These are phyloP conservation scores for Amphiprion percula DNA, from an alignment of 2,113 vertebrate genomes.

Conservation along the genomic window DNA sequence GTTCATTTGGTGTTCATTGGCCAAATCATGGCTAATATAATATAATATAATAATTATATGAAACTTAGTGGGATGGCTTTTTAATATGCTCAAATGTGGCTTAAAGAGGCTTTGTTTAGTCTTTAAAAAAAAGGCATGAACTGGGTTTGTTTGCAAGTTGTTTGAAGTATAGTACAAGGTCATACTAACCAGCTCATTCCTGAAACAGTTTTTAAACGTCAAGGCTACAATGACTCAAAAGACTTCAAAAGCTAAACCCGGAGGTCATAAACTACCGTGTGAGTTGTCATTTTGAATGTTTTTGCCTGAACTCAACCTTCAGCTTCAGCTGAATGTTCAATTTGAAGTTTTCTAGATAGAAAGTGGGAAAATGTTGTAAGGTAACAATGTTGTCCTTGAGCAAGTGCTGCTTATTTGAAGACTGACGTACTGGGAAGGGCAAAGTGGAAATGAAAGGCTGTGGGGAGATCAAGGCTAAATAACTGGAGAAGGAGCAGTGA, in stretches of 20 bases:
- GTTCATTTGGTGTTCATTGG: background rate
- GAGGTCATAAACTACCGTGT: background rate
- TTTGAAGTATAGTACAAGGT: constrained; percentile 21
- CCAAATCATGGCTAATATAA: too few species aligned
- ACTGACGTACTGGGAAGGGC: background rate
- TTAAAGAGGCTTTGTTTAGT: background rate
- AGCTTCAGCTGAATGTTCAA: background rate
- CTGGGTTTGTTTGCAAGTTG: background rate
- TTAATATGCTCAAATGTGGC: background rate
- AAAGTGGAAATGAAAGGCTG: background rate
- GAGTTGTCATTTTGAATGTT: constrained; percentile 17
- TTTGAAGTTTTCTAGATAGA: constrained; percentile 1
- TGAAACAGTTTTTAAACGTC: constrained; percentile 5
- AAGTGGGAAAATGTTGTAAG: constrained; percentile 2
- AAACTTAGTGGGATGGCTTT: background rate
- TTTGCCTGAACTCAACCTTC: background rate
- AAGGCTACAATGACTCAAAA: constrained; percentile 17
- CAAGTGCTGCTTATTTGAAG: too few species aligned
- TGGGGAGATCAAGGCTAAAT: background rate
- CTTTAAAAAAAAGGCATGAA: background rate
- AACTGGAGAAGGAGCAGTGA: too few species aligned
- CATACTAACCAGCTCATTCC: background rate
- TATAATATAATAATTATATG: background rate
- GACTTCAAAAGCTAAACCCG: background rate
- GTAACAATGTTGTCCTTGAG: background rate